phyloP scores from a whole-genome alignment of 2,797 vertebrate genomes.

The Bradypus variegatus region DNA sequence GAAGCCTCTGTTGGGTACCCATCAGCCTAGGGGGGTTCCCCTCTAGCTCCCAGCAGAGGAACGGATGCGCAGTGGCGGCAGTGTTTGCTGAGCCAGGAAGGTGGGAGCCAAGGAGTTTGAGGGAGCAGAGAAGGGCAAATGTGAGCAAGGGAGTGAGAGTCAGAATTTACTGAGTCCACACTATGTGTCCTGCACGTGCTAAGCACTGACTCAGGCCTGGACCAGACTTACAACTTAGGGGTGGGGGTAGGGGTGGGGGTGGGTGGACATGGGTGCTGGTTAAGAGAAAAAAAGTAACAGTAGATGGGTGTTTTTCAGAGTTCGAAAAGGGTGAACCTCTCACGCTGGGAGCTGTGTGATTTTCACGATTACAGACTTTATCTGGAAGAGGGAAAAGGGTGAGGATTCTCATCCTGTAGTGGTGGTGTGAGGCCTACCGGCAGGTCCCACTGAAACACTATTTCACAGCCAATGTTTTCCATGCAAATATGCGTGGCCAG shows the following conservation, averaged over 20 bases:
- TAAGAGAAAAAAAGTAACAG: not conserved
- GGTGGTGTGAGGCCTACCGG: not conserved
- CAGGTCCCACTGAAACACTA: not conserved
- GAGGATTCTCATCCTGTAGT: not conserved
- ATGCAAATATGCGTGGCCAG: not conserved
- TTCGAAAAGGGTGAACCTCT: not conserved
- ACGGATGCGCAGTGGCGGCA: rapidly evolving
- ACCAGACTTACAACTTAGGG: not conserved
- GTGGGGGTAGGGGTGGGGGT: not conserved
- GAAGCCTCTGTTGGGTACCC: not conserved
- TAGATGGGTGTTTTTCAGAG: not conserved
- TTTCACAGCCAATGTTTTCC: not conserved
- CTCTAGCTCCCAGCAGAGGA: not conserved
- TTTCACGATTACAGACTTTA: not conserved
- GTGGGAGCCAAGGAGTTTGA: not conserved
- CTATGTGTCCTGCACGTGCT: not conserved
- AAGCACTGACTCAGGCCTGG: not conserved
- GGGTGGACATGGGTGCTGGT: not conserved
- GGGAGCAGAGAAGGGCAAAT: not conserved
- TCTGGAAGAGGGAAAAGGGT: not conserved
- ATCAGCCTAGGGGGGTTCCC: not conserved
- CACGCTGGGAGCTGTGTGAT: not conserved
- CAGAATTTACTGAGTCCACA: not conserved
- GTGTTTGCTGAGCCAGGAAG: not conserved
- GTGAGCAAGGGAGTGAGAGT: not conserved